These are phyloP conservation scores for Gadopsis marmoratus DNA, from an alignment of 2,797 vertebrate species.

Conservation along the genomic window DNA sequence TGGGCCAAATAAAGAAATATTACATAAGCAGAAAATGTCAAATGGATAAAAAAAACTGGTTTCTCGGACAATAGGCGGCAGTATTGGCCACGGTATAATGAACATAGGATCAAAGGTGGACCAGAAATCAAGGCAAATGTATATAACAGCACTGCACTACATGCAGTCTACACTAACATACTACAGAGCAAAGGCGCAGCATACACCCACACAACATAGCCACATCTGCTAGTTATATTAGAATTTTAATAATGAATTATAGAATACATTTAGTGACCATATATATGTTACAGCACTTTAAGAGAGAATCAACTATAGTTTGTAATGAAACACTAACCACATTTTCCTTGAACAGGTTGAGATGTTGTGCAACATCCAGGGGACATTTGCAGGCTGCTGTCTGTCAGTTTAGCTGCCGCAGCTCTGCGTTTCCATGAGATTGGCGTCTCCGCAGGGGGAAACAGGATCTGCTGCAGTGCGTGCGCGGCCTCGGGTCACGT, in stretches of 20 bases:
- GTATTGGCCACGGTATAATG: background rate
- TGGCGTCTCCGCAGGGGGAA: conserved; percentile 13
- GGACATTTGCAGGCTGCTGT: conserved; percentile 23
- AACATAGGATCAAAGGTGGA: background rate
- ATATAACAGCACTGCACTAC: background rate
- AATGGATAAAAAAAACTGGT: background rate
- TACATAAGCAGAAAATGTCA: background rate
- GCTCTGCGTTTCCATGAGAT: conserved; percentile 24
- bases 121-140: background rate
- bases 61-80: background rate
- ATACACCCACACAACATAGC: background rate
- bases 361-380: background rate
- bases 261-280: background rate
- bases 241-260: background rate
- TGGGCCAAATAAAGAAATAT: background rate
- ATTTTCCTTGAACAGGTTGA: background rate
- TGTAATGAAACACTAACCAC: background rate
- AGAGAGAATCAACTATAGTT: background rate
- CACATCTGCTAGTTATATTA: background rate
- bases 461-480: conserved; percentile 20
- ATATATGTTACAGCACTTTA: background rate
- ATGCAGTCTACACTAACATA: background rate
- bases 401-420: background rate
- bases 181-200: background rate
- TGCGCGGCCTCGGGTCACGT: conserved; percentile 29